phyloP scores from a whole-genome alignment of 1,140 invertebrate genomes.

The Drosophila nannoptera region DNA sequence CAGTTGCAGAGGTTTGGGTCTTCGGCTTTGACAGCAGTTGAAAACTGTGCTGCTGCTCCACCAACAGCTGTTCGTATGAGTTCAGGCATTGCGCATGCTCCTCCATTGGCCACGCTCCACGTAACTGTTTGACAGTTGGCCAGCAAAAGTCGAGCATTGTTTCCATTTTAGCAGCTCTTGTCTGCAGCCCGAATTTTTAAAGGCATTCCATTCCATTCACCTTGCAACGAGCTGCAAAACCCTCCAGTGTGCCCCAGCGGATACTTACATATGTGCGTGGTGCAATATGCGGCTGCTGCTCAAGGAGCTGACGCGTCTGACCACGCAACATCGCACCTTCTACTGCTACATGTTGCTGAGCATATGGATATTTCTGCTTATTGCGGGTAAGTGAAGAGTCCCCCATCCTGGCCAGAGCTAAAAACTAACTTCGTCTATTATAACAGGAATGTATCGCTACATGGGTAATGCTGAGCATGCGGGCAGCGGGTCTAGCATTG shows the following conservation, averaged over 20 bases:
- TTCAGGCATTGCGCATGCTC: constrained; percentile 53
- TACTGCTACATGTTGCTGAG: constrained; percentile 88
- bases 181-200: not conserved
- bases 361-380: constrained; percentile 87
- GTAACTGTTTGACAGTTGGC: constrained; percentile 53
- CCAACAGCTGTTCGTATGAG: not conserved
- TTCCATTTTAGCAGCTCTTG: constrained; percentile 3
- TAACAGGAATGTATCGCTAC: constrained; percentile 87
- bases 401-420: not conserved
- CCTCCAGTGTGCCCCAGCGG: constrained; percentile 52
- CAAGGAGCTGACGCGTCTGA: constrained; percentile 83
- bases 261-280: constrained; percentile 12
- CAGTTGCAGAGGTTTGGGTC: too few relatives aligned
- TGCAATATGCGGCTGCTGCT: constrained; percentile 74
- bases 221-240: not conserved
- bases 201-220: not conserved
- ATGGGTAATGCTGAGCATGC: constrained; percentile 79
- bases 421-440: not conserved
- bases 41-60: not conserved
- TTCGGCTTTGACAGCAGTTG: too few relatives aligned
- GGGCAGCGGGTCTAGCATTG: constrained; percentile 16
- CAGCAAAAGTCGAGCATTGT: constrained; percentile 6
- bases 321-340: constrained; percentile 86
- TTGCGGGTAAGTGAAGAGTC: constrained; percentile 82
- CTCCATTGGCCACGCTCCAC: constrained; percentile 52